Conservation (phyloP, 2,113 vertebrate species). For the Mandrillus leucophaeus region DNA sequence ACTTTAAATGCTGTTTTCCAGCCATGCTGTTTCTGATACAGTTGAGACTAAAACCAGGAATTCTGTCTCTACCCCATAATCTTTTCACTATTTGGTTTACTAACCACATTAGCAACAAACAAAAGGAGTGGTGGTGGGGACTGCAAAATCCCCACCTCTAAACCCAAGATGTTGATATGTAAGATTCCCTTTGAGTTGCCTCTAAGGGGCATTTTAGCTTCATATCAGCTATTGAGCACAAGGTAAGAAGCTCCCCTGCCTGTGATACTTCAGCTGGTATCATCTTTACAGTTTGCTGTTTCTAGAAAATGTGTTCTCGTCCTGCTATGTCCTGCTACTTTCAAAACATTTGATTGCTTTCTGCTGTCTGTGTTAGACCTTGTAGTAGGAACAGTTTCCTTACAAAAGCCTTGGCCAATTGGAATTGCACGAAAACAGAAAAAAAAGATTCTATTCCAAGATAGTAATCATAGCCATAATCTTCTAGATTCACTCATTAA, state of each 20-base stretch:
- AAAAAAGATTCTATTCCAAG: background rate
- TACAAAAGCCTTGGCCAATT: background rate
- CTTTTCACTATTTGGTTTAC: background rate
- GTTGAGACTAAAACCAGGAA: background rate
- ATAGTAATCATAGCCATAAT: background rate
- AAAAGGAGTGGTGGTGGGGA: background rate
- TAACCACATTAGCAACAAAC: background rate
- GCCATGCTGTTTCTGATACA: background rate
- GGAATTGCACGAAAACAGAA: background rate
- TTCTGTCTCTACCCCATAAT: background rate
- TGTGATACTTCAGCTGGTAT: background rate
- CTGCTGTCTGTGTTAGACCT: background rate
- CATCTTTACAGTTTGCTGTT: background rate
- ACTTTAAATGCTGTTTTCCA: background rate
- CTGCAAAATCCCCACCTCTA: background rate
- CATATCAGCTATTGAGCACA: background rate
- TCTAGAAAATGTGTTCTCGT: background rate
- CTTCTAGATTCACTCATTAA: background rate
- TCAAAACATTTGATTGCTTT: background rate
- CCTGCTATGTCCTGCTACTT: background rate
- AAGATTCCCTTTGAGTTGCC: background rate
- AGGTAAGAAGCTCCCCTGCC: background rate
- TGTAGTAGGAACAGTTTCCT: constrained; percentile 3
- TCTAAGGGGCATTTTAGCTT: background rate
- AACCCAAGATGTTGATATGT: background rate